These are phyloP conservation scores for Argentina silus DNA, from an alignment of 2,797 vertebrate genomes.

Conservation along the genomic window DNA sequence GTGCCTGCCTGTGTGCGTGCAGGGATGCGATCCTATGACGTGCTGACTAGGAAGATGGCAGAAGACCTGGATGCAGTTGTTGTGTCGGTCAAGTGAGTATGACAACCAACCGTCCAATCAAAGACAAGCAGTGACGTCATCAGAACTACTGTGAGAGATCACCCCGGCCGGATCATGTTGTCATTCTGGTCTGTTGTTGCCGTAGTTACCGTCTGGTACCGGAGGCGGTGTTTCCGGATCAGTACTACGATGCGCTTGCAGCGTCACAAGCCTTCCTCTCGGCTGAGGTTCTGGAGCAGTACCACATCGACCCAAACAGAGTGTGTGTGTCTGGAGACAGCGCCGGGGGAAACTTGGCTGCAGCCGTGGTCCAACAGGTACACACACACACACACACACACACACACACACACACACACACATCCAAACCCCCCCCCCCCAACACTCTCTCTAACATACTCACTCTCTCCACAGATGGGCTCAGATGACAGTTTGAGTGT, in stretches of 20 bases:
- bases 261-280: constrained; percentile 86
- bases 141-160: not conserved
- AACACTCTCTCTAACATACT: not conserved
- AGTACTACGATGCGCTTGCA: constrained; percentile 84
- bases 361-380: constrained; percentile 91
- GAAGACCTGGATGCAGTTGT: constrained; percentile 89
- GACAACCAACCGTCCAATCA: too few relatives aligned
- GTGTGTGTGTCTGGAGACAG: constrained; percentile 93
- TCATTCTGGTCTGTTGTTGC: constrained; percentile 12
- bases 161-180: too few relatives aligned
- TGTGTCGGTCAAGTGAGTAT: constrained; percentile 89
- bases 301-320: constrained; percentile 82
- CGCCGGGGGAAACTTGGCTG: constrained; percentile 93
- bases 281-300: constrained; percentile 75
- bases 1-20: constrained; percentile 10
- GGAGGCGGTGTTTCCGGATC: constrained; percentile 87
- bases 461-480: constrained; percentile 77
- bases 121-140: not conserved
- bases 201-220: constrained; percentile 91
- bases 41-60: constrained; percentile 86
- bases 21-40: constrained; percentile 92
- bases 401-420: not conserved
- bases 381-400: not conserved
- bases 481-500: constrained; percentile 69
- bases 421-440: not conserved